Percentiles rank a stretch among this genome's conserved stretches.
Evolutionary conservation across 2,113 vertebrate genomes (phyloP).

Genomic region (Gobiocypris rarus): DNA sequence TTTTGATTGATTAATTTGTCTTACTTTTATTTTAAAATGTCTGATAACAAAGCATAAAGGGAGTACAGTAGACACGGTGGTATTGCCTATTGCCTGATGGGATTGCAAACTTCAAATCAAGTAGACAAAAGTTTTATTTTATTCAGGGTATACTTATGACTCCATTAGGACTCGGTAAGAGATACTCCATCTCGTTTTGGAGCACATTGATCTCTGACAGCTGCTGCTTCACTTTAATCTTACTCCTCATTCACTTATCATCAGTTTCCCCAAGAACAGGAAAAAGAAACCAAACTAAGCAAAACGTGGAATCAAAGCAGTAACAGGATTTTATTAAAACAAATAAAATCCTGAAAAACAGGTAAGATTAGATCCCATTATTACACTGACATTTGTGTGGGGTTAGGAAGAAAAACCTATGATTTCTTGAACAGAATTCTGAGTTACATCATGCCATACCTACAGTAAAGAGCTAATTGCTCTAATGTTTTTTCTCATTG

Average conservation of each 20-base stretch:
- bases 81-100: slow-evolving; percentile 69
- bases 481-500: slow-evolving; percentile 1
- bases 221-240: slow-evolving; percentile 72
- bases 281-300: slow-evolving; percentile 42
- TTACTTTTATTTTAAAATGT: slow-evolving; percentile 58
- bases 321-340: too few relatives aligned
- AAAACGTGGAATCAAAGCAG: slow-evolving; percentile 62
- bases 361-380: not conserved
- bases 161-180: slow-evolving; percentile 62
- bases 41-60: slow-evolving; percentile 60
- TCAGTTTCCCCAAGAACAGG: slow-evolving; percentile 56
- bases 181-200: slow-evolving; percentile 46
- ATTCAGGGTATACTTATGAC: slow-evolving; percentile 73
- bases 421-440: slow-evolving; percentile 11
- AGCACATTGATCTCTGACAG: slow-evolving; percentile 61
- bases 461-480: not conserved
- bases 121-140: slow-evolving; percentile 67
- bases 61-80: slow-evolving; percentile 46
- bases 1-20: slow-evolving; percentile 60
- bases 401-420: not conserved
- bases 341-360: too few relatives aligned
- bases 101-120: slow-evolving; percentile 72
- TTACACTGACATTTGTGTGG: not conserved
- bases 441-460: not conserved
- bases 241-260: slow-evolving; percentile 49